A percentile compares a stretch with the other conserved stretches of the same genome.
These are phyloP conservation scores for Hymenochirus boettgeri DNA, from an alignment of 2,113 vertebrate species.

Conservation along the genomic window DNA sequence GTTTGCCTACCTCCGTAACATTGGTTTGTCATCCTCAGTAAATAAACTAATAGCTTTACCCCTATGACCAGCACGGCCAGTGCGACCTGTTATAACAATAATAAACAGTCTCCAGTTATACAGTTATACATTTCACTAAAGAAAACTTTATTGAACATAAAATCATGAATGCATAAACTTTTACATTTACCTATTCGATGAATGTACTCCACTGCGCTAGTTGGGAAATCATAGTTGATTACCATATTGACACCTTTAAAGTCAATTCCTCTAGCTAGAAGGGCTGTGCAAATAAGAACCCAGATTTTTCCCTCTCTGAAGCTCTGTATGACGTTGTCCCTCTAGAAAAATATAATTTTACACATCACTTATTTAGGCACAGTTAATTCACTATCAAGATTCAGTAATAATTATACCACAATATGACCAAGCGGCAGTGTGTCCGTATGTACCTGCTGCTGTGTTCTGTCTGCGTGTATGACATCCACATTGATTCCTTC, in stretches of 20 bases:
- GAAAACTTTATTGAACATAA: neutral
- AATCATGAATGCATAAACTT: neutral
- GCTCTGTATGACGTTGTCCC: conserved; percentile 84
- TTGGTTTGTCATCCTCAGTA: conserved; percentile 91
- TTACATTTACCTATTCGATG: conserved; percentile 83
- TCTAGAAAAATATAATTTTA: conserved; percentile 55
- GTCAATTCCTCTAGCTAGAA: conserved; percentile 91
- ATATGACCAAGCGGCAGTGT: too few species aligned
- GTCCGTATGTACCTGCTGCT: conserved; percentile 75
- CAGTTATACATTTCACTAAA: neutral
- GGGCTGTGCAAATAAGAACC: conserved; percentile 93
- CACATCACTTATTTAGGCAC: too few species aligned
- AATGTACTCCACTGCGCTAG: conserved; percentile 91
- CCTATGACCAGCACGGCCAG: conserved; percentile 85
- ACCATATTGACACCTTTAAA: conserved; percentile 96
- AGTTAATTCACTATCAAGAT: too few species aligned
- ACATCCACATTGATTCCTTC: conserved; percentile 96
- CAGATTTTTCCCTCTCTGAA: conserved; percentile 95
- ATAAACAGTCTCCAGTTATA: neutral
- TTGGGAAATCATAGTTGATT: conserved; percentile 92
- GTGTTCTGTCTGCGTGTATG: conserved; percentile 90
- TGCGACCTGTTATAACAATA: conserved; percentile 70
- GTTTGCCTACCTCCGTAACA: conserved; percentile 89
- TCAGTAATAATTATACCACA: too few species aligned
- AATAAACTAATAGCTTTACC: conserved; percentile 95